Base-by-base conservation (phyloP, 2,888 invertebrate genomes). In the Caradrina kadenii region DNA sequence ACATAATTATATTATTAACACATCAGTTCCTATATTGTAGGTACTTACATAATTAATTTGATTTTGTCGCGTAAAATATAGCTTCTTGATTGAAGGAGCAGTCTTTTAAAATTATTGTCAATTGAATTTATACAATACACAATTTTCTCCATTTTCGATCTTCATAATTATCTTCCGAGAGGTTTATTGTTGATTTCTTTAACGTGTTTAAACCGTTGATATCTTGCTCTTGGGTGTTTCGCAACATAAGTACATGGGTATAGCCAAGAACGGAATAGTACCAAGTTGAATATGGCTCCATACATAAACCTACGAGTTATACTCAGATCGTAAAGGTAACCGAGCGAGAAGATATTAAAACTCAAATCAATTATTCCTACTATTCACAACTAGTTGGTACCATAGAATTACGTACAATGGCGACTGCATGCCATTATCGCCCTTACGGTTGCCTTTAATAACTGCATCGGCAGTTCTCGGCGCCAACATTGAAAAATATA, bases 291-390 rank as follows among this genome's bases (percentile, higher is more conserved):
- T 58, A 21, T 19, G n/a, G 2, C 21, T n/a, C 5, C 22, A 35
- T 48, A 50, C 21, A 63, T 71, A 77, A 59, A 80, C 62, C 55
- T 49, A 49, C 19, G 54, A 80, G 42, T 60, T 69, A 80, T 48
- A 31, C 21, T 35, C 49, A 50, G 50, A 55, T 81, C 81, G 49
- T 77, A 81, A 81, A 77, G 78, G 77, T 63, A 77, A 77, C 71
- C 39, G 53, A 77, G 63, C 81, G 65, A 65, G 55, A 81, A 77
- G 78, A 61, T 77, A 77, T 81, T 71, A 77, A 77, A 71, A 65
- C 49, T 65, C 49, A 63, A 77, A 77, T 77, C 72, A 80, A 80
- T 76, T 64, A 49, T 65, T 19, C 54, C 56, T 59, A 50, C 45
- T 52, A 56, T 62, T 50, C 31, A 59, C 21, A 53, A 42, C 21